Percentiles rank a stretch among this genome's conserved stretches.
Evolutionary conservation across 2,888 invertebrate species (phyloP).

Genomic region (Plusia festucae): DNA sequence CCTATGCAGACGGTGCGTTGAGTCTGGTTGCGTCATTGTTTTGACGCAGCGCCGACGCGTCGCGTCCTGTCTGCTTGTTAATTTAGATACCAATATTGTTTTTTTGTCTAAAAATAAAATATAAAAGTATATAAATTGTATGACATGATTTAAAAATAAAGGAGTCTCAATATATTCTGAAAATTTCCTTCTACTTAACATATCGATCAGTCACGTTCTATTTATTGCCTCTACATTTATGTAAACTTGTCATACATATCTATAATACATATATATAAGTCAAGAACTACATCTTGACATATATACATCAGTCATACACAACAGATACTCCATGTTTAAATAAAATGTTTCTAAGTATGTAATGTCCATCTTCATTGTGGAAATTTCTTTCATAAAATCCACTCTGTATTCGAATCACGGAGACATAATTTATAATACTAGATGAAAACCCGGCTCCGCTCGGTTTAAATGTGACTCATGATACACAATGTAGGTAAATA

Average conservation of each 20-base stretch:
- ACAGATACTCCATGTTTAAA: neutral
- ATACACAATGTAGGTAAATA: too few species aligned
- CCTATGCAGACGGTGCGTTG: neutral
- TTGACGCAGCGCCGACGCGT: neutral
- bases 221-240: conserved; percentile 44
- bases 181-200: conserved; percentile 29
- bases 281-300: too few species aligned
- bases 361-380: neutral
- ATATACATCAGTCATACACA: neutral
- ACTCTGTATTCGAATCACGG: conserved; percentile 6
- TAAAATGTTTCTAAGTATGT: neutral
- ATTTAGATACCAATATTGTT: too few species aligned
- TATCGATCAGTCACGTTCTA: conserved; percentile 45
- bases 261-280: too few species aligned
- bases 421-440: neutral
- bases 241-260: conserved; percentile 36
- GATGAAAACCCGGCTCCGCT: too few species aligned
- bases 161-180: conserved; percentile 22
- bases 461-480: too few species aligned
- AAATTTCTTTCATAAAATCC: neutral
- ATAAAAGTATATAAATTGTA: neutral
- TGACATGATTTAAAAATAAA: conserved; percentile 19
- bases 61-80: neutral
- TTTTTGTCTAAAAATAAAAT: neutral
- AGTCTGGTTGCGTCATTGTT: too few species aligned